phyloP scores from a whole-genome alignment of 2,113 vertebrate genomes.

The Caranx ignobilis region DNA sequence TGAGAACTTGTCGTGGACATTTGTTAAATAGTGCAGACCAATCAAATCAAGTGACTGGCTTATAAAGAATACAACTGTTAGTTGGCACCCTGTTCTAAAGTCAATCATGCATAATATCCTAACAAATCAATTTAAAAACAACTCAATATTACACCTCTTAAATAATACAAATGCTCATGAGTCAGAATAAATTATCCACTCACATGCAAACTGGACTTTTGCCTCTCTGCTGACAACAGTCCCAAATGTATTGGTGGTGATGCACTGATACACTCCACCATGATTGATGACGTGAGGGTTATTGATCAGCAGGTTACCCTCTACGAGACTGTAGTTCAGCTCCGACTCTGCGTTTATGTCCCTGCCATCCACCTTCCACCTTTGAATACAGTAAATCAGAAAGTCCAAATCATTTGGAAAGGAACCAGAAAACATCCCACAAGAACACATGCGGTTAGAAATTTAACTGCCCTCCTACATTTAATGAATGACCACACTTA shows the following conservation, averaged over 20 bases:
- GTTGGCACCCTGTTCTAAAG: too few relatives aligned
- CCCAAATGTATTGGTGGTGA: slow-evolving; percentile 90
- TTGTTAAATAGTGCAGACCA: not conserved
- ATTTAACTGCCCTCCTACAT: not conserved
- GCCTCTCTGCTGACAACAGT: slow-evolving; percentile 90
- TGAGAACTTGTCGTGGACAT: not conserved
- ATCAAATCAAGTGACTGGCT: not conserved
- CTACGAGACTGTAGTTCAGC: slow-evolving; percentile 88
- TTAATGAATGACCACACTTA: not conserved
- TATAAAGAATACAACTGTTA: not conserved
- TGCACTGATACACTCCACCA: slow-evolving; percentile 91
- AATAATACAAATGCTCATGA: not conserved
- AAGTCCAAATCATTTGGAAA: not conserved
- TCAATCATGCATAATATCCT: not conserved
- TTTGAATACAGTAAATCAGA: slow-evolving; percentile 70
- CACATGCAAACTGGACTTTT: slow-evolving; percentile 93
- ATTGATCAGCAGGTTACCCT: slow-evolving; percentile 90
- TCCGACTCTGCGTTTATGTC: slow-evolving; percentile 87
- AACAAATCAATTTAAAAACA: not conserved
- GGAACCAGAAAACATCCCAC: not conserved
- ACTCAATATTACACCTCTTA: not conserved
- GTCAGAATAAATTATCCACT: slow-evolving; percentile 63
- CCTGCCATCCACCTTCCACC: slow-evolving; percentile 91
- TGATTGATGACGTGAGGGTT: slow-evolving; percentile 87
- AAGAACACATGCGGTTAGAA: not conserved